A percentile compares a stretch with the other conserved stretches of the same genome.
Evolutionary conservation across 64 coral and sea anemone species (phyloP).

Genomic region (Orbicella faveolata): DNA sequence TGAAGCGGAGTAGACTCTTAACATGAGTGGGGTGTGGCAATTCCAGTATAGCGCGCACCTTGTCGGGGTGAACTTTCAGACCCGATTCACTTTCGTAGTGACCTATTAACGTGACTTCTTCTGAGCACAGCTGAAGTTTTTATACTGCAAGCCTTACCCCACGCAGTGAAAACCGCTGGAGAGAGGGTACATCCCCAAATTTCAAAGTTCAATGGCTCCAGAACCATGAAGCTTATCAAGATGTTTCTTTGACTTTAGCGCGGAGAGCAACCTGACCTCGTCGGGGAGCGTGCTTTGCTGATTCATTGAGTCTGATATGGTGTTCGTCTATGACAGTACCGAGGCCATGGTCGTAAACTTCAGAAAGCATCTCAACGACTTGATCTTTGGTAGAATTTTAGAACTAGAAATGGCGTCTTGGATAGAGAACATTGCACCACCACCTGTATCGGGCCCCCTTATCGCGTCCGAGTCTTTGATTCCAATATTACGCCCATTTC

Average conservation of each 20-base stretch:
- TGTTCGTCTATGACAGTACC: neutral
- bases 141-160: too few relatives aligned
- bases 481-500: constrained; percentile 6
- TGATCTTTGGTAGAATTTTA: neutral
- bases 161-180: too few relatives aligned
- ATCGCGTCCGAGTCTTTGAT: constrained; percentile 9
- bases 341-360: neutral
- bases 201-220: neutral
- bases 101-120: too few relatives aligned
- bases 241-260: too few relatives aligned
- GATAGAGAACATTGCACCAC: neutral
- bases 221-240: neutral
- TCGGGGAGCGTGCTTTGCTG: neutral
- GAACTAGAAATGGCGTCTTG: neutral
- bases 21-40: too few relatives aligned
- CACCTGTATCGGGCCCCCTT: neutral
- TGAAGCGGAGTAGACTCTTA: too few relatives aligned
- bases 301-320: neutral
- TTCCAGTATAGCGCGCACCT: too few relatives aligned
- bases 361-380: neutral
- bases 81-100: too few relatives aligned
- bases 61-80: too few relatives aligned
- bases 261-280: constrained; percentile 3
- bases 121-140: too few relatives aligned
- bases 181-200: too few relatives aligned